A percentile compares a stretch with the other conserved stretches of the same genome.
phyloP scores from a whole-genome alignment of 2,113 vertebrate genomes.

The Barbus barbus region DNA sequence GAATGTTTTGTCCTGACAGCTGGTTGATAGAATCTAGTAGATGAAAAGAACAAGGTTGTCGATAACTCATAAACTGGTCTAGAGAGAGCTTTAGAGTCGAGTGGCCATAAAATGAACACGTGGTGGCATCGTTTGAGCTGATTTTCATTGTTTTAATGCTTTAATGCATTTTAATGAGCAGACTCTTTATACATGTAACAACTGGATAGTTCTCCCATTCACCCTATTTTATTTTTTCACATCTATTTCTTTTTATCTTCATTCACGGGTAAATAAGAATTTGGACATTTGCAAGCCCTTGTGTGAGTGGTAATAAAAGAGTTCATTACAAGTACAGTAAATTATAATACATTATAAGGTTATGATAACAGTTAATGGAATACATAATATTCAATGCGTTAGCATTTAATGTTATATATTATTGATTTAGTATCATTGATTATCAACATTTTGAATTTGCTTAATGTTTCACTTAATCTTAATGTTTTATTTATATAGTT shows the following conservation, averaged over 20 bases:
- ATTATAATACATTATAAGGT: neutral
- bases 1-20: constrained; percentile 23
- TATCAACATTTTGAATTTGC: neutral
- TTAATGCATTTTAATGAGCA: neutral
- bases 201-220: neutral
- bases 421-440: neutral
- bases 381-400: neutral
- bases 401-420: neutral
- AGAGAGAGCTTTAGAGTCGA: neutral
- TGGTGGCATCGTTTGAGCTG: neutral
- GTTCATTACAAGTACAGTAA: too few species aligned
- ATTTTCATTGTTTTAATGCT: constrained; percentile 4
- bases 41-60: constrained; percentile 33
- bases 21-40: constrained; percentile 27
- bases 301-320: constrained; percentile 71
- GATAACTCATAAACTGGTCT: constrained; percentile 12
- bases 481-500: neutral
- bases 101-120: constrained; percentile 16
- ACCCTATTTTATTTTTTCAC: neutral
- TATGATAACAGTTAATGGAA: neutral
- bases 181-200: neutral
- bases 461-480: neutral
- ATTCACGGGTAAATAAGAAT: constrained; percentile 73
- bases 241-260: neutral
- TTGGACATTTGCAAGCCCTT: constrained; percentile 76